Percentiles rank a stretch among this genome's conserved stretches.
These are phyloP conservation scores for Drosophila bocqueti DNA, from an alignment of 1,140 invertebrate genomes.

Conservation along the genomic window DNA sequence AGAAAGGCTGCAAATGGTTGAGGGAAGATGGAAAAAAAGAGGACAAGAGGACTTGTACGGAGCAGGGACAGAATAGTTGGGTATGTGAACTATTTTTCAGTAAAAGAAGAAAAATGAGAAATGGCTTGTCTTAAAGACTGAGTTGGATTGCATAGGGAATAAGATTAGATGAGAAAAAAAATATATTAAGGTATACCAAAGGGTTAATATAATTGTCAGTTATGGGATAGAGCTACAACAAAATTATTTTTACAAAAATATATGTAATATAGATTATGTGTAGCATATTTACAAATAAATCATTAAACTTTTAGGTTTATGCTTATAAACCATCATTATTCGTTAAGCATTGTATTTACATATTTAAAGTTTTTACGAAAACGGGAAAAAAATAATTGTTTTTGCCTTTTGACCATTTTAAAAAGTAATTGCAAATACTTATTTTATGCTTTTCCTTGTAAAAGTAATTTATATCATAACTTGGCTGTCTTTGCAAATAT, in stretches of 20 bases:
- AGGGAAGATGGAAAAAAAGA: neutral
- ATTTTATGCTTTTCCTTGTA: no score
- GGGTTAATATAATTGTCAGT: neutral
- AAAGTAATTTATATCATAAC: no score
- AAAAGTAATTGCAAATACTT: no score
- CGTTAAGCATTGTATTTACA: neutral
- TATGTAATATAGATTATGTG: neutral
- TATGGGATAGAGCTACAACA: no score
- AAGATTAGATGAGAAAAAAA: neutral
- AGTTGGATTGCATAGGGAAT: constrained; percentile 1
- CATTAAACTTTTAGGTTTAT: no score
- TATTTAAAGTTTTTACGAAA: no score
- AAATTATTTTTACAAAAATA: neutral
- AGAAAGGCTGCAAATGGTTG: constrained; percentile 38
- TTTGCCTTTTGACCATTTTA: no score
- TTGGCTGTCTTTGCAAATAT: no score
- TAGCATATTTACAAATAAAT: no score
- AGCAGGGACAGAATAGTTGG: neutral
- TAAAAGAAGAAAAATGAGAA: constrained; percentile 14
- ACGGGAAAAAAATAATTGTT: no score
- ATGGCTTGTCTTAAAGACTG: constrained; percentile 20
- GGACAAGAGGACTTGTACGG: neutral
- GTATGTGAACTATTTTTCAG: constrained; percentile 35
- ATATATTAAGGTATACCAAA: neutral
- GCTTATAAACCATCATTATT: neutral